Percentiles rank a stretch among this genome's conserved stretches.
phyloP scores from a whole-genome alignment of 2,797 vertebrate species.

The Pantherophis alleghaniensis region DNA sequence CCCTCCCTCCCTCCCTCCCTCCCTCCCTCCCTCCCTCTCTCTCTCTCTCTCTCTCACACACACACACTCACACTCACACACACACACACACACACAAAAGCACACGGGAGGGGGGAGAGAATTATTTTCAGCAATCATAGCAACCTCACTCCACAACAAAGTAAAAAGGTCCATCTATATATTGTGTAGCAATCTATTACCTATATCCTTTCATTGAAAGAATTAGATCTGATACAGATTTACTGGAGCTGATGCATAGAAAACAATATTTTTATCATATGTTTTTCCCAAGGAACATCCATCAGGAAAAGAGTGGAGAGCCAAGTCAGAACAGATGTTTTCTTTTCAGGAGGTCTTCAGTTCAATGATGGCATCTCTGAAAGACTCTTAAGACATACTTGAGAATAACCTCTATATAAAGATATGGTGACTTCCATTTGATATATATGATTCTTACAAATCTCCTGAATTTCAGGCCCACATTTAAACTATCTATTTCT shows the following conservation, averaged over 20 bases:
- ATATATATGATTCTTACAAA: neutral
- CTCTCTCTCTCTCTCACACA: no score
- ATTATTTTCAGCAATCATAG: neutral
- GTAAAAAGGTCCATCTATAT: neutral
- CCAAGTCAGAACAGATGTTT: neutral
- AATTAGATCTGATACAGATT: neutral
- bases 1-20: no score
- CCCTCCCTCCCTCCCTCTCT: no score
- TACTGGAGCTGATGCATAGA: neutral
- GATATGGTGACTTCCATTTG: neutral
- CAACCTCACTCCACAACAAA: neutral
- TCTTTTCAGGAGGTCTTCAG: neutral
- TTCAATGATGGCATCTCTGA: neutral
- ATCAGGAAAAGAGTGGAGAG: neutral
- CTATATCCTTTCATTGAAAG: neutral
- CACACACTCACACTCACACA: no score
- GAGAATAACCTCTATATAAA: neutral
- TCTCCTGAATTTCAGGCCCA: neutral
- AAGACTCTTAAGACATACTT: neutral
- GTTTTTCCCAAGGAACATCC: neutral
- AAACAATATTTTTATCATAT: neutral
- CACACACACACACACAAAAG: no score
- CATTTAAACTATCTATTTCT: neutral
- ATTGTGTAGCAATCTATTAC: neutral
- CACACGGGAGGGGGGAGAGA: no score